Percentiles rank a stretch among this genome's conserved stretches.
These are phyloP conservation scores for Nothoprocta perdicaria DNA, from an alignment of 2,113 vertebrate genomes.

Conservation along the genomic window DNA sequence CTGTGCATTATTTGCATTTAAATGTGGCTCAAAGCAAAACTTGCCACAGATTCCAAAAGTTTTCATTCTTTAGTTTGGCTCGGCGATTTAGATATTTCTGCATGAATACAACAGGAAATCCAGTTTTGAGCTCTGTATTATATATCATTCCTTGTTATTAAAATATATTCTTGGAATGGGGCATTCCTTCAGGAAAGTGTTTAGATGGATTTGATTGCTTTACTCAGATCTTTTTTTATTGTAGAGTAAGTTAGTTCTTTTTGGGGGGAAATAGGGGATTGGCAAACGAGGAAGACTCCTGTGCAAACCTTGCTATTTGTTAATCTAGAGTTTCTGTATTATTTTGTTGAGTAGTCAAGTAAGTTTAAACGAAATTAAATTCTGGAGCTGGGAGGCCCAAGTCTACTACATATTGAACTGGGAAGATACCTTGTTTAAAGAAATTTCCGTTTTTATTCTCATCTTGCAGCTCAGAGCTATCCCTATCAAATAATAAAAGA, in stretches of 20 bases:
- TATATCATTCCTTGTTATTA: neutral
- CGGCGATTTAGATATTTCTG: neutral
- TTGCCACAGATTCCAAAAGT: neutral
- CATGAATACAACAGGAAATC: neutral
- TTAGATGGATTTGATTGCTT: slow-evolving; percentile 21
- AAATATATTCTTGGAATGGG: neutral
- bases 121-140: neutral
- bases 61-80: neutral
- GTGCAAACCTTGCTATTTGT: slow-evolving; percentile 14
- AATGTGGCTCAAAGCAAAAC: neutral
- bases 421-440: slow-evolving; percentile 30
- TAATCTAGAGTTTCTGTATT: neutral
- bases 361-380: slow-evolving; percentile 36
- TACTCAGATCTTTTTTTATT: neutral
- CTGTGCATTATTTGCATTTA: neutral
- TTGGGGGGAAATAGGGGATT: neutral
- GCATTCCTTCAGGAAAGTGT: neutral
- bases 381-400: neutral
- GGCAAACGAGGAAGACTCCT: neutral
- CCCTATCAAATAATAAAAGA: slow-evolving; percentile 41
- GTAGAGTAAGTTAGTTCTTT: neutral
- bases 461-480: slow-evolving; percentile 35
- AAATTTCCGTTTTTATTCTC: slow-evolving; percentile 36
- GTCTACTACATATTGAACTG: slow-evolving; percentile 18
- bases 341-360: neutral